phyloP scores from a whole-genome alignment of 2,888 invertebrate genomes.

The Cybosia mesomella region DNA sequence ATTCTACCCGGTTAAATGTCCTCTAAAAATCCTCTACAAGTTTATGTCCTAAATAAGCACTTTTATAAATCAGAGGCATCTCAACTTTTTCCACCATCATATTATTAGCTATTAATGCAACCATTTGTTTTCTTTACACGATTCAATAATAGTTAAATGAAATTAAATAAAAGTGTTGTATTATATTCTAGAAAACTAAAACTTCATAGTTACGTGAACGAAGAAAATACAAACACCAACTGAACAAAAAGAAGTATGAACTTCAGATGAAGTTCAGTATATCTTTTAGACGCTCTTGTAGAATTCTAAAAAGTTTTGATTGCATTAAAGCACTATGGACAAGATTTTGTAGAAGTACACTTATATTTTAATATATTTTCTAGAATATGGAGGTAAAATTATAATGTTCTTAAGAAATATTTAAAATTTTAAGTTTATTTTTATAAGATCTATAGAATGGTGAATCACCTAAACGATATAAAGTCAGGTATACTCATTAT shows the following conservation, averaged over 20 bases:
- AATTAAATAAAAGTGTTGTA: not conserved
- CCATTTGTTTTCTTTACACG: not conserved
- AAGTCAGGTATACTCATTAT: too few species aligned
- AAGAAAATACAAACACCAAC: not conserved
- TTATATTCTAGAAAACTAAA: slow-evolving; percentile 2
- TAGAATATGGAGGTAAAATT: not conserved
- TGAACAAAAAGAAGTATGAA: not conserved
- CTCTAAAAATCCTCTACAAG: too few species aligned
- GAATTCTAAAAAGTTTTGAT: slow-evolving; percentile 1
- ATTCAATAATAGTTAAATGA: not conserved
- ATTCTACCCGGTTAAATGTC: too few species aligned
- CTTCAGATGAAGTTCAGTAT: not conserved
- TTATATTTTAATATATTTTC: not conserved
- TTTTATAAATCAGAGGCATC: too few species aligned
- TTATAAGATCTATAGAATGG: too few species aligned
- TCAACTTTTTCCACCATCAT: too few species aligned
- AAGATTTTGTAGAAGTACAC: not conserved
- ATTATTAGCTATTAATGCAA: too few species aligned
- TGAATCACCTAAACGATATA: too few species aligned
- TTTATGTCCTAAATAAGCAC: too few species aligned
- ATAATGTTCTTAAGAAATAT: not conserved
- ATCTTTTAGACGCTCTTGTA: not conserved
- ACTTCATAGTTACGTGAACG: not conserved
- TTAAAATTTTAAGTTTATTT: not conserved
- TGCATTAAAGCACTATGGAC: not conserved